A percentile compares a stretch with the other conserved stretches of the same genome.
Evolutionary conservation across 2,888 invertebrate genomes (phyloP).

Genomic region (Muschampia plurimacula): DNA sequence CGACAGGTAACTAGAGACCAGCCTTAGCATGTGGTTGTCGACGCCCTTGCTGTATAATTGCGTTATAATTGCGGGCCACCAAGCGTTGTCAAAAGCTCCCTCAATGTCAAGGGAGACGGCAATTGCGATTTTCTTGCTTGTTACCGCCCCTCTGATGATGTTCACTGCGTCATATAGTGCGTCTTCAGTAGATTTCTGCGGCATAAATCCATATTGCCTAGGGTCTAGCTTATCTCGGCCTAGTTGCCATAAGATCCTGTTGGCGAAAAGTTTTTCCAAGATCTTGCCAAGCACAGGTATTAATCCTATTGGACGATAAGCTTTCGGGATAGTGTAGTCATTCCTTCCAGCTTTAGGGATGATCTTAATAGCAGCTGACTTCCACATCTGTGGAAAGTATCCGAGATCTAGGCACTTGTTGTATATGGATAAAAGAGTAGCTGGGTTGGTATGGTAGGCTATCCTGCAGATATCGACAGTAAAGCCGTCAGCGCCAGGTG

Average conservation of each 20-base stretch:
- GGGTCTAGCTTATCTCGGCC: constrained; percentile 14
- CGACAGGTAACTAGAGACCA: constrained; percentile 37
- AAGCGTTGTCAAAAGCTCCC: constrained; percentile 45
- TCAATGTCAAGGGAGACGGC: constrained; percentile 43
- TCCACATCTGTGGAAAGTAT: constrained; percentile 40
- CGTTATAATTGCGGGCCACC: constrained; percentile 41
- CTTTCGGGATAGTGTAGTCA: constrained; percentile 32
- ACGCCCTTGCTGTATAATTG: constrained; percentile 19
- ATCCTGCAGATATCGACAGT: constrained; percentile 37
- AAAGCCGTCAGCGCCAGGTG: constrained; percentile 35
- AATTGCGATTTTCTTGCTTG: constrained; percentile 26
- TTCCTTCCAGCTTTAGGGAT: constrained; percentile 27
- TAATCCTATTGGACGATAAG: constrained; percentile 41
- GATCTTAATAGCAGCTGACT: constrained; percentile 31
- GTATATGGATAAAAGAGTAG: constrained; percentile 18
- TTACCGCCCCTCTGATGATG: constrained; percentile 9
- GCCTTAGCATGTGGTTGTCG: neutral
- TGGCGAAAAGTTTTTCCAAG: constrained; percentile 38
- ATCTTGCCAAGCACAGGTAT: constrained; percentile 41
- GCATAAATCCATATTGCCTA: constrained; percentile 43
- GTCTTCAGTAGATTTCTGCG: constrained; percentile 41
- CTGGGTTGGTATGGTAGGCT: neutral
- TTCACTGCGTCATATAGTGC: constrained; percentile 35
- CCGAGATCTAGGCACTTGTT: constrained; percentile 40
- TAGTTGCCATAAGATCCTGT: constrained; percentile 34